phyloP scores from a whole-genome alignment of 2,113 vertebrate genomes.

The Zosterops japonicus region DNA sequence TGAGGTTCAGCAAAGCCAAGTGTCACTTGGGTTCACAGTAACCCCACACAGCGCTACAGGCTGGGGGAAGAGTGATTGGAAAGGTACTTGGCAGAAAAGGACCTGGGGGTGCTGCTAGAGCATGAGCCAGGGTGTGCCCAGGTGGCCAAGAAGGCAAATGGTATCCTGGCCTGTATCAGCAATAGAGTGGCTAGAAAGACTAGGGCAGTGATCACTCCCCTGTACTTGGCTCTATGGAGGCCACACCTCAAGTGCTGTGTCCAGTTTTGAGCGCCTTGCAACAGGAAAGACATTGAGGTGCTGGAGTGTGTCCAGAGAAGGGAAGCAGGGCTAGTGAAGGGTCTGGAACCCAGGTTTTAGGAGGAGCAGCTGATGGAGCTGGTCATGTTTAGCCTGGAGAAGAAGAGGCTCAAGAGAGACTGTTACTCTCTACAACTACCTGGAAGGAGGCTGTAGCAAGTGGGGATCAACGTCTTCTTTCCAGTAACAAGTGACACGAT shows the following conservation, averaged over 20 bases:
- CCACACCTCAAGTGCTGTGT: background rate
- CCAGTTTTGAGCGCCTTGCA: background rate
- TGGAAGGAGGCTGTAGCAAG: background rate
- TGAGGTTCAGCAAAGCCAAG: background rate
- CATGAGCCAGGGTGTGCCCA: background rate
- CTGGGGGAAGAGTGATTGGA: background rate
- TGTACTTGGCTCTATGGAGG: background rate
- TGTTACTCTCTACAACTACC: background rate
- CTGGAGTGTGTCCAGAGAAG: fast-evolving
- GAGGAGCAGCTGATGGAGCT: background rate
- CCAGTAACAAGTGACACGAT: background rate
- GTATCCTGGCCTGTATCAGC: background rate
- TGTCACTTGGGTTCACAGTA: background rate
- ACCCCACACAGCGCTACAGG: fast-evolving
- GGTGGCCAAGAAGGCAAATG: background rate
- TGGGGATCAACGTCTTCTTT: background rate
- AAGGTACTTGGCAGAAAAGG: background rate
- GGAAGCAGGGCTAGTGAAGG: background rate
- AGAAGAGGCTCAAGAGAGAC: background rate
- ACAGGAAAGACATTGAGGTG: background rate
- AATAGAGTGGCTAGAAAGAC: background rate
- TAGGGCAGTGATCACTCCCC: fast-evolving
- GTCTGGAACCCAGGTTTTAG: background rate
- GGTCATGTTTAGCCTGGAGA: background rate
- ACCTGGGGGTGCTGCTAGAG: background rate